These are phyloP conservation scores for Neotragus moschatus DNA, from an alignment of 2,113 vertebrate genomes.

Conservation along the genomic window DNA sequence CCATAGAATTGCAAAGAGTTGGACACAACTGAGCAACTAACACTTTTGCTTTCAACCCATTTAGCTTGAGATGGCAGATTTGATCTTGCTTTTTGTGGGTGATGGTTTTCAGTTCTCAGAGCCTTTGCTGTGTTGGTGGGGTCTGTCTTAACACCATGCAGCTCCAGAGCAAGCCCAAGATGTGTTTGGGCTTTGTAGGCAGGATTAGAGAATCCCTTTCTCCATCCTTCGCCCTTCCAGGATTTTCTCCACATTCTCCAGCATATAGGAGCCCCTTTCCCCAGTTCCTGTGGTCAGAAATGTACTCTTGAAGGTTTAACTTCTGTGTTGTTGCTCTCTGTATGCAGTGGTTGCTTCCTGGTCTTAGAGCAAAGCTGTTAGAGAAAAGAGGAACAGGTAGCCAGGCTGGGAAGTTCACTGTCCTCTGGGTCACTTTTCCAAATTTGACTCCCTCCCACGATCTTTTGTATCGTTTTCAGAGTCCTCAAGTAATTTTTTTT, in stretches of 20 bases:
- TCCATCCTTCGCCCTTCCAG: background rate
- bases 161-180: background rate
- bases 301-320: background rate
- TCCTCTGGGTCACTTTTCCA: background rate
- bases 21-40: background rate
- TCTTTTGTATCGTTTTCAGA: conserved; percentile 9
- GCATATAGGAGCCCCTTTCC: background rate
- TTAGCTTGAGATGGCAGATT: background rate
- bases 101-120: conserved; percentile 9
- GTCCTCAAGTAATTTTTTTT: background rate
- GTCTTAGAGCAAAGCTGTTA: background rate
- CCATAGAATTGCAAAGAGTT: background rate
- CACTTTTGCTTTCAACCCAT: background rate
- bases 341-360: background rate
- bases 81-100: background rate
- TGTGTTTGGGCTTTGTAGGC: background rate
- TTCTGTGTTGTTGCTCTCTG: background rate
- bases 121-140: background rate
- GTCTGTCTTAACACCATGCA: background rate
- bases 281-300: background rate
- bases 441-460: background rate
- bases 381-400: background rate
- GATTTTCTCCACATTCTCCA: background rate
- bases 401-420: background rate
- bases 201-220: background rate